Evolutionary conservation across 2,113 vertebrate species (phyloP).

Genomic region (Atlantisia rogersi): DNA sequence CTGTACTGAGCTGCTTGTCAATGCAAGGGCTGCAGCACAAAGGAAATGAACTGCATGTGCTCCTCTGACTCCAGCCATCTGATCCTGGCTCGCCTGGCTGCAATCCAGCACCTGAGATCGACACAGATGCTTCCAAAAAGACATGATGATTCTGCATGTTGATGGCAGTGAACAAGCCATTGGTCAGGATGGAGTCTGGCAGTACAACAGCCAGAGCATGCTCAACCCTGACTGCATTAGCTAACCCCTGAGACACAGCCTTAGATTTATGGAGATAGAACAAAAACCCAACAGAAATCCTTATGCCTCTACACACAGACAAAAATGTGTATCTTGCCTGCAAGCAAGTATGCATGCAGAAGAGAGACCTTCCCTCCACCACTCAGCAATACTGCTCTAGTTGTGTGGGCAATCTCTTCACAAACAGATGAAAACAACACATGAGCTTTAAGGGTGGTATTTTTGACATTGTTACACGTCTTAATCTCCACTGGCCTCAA

Average conservation of each 20-base stretch:
- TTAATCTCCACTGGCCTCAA: neutral
- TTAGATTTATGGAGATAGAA: neutral
- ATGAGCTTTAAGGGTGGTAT: neutral
- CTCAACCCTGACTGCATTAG: neutral
- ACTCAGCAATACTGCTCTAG: neutral
- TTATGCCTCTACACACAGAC: neutral
- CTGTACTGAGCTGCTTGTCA: neutral
- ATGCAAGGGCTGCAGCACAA: neutral
- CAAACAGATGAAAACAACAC: neutral
- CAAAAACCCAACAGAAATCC: neutral
- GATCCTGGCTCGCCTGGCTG: neutral
- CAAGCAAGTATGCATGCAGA: neutral
- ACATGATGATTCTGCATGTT: neutral
- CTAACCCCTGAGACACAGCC: neutral
- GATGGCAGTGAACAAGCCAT: neutral
- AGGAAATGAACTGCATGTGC: neutral
- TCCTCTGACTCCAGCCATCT: neutral
- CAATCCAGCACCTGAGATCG: neutral
- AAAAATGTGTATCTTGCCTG: neutral
- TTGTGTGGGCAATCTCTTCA: neutral
- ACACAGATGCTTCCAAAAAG: neutral
- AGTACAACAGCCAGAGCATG: neutral
- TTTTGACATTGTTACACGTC: neutral
- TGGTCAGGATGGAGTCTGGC: neutral
- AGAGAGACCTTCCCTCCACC: neutral